Percentiles rank a stretch among this genome's conserved stretches.
phyloP scores from a whole-genome alignment of 1,140 invertebrate genomes.

The Calephelis virginiensis region DNA sequence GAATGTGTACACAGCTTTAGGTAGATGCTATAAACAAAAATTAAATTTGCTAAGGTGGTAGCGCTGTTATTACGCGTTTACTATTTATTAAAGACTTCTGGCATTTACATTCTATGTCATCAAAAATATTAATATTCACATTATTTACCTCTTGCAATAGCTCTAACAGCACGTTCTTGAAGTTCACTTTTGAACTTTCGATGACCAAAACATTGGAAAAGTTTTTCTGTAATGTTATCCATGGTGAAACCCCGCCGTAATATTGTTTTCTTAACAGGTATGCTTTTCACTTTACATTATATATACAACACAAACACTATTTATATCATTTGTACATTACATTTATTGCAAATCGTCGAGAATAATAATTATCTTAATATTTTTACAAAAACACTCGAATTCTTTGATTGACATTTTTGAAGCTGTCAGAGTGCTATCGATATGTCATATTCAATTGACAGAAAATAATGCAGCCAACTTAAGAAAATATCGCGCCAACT shows the following conservation, averaged over 20 bases:
- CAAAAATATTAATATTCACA: conserved; percentile 3
- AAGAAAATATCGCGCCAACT: too few relatives aligned
- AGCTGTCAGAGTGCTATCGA: too few relatives aligned
- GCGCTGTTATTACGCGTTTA: conserved; percentile 32
- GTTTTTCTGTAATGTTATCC: conserved; percentile 69
- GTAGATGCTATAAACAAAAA: not conserved
- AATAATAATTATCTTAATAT: conserved; percentile 33
- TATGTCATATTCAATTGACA: conserved; percentile 24
- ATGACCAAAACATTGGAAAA: conserved; percentile 77
- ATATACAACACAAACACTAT: not conserved
- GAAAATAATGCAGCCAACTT: not conserved
- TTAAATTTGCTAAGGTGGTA: conserved; percentile 27
- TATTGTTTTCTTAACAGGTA: conserved; percentile 35
- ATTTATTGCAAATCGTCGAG: conserved; percentile 22
- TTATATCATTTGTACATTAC: conserved; percentile 10
- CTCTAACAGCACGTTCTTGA: conserved; percentile 75
- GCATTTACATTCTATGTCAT: not conserved
- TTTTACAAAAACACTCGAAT: conserved; percentile 41
- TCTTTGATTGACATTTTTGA: conserved; percentile 40
- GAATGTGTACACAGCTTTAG: conserved; percentile 11
- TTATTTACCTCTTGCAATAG: conserved; percentile 72
- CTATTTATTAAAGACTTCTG: not conserved
- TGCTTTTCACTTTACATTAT: not conserved
- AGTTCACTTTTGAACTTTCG: conserved; percentile 78
- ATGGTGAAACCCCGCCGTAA: conserved; percentile 37